Conservation (phyloP, 2,797 vertebrate species). For the Ceryle rudis region DNA sequence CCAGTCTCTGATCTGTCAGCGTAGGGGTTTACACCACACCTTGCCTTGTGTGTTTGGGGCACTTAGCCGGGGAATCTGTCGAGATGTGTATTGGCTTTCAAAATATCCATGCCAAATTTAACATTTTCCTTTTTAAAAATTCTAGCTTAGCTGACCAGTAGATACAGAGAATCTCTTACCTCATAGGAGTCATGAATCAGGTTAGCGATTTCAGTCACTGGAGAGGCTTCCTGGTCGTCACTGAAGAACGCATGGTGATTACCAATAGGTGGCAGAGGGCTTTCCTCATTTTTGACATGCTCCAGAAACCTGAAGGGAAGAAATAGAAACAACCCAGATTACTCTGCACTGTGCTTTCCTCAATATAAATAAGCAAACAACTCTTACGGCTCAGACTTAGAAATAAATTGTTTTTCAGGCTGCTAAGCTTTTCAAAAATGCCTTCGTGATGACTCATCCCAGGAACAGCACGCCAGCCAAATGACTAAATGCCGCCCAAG, state of each 20-base stretch:
- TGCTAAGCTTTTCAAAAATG: not conserved
- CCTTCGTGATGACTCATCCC: not conserved
- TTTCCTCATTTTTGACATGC: slow-evolving; percentile 86
- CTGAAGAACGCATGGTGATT: slow-evolving; percentile 79
- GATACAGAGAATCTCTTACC: slow-evolving; percentile 72
- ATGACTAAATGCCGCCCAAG: not conserved
- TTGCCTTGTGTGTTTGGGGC: not conserved
- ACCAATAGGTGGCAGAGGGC: slow-evolving; percentile 75
- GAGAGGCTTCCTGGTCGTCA: slow-evolving; percentile 69
- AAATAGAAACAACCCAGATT: not conserved
- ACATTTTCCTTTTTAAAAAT: not conserved
- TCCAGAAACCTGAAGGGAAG: slow-evolving; percentile 89
- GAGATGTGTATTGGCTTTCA: not conserved
- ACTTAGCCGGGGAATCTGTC: not conserved
- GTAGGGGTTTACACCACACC: not conserved
- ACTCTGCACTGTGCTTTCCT: not conserved
- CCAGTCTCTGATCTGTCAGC: not conserved
- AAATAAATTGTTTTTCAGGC: not conserved
- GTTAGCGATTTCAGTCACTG: slow-evolving; percentile 85
- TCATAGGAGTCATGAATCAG: slow-evolving; percentile 91
- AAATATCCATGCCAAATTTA: not conserved
- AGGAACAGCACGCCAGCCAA: not conserved
- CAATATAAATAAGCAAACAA: not conserved
- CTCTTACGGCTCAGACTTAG: not conserved
- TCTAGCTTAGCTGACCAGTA: not conserved